These are phyloP conservation scores for Scaptomyza caliginosa DNA, from an alignment of 2,888 invertebrate species.

Conservation along the genomic window DNA sequence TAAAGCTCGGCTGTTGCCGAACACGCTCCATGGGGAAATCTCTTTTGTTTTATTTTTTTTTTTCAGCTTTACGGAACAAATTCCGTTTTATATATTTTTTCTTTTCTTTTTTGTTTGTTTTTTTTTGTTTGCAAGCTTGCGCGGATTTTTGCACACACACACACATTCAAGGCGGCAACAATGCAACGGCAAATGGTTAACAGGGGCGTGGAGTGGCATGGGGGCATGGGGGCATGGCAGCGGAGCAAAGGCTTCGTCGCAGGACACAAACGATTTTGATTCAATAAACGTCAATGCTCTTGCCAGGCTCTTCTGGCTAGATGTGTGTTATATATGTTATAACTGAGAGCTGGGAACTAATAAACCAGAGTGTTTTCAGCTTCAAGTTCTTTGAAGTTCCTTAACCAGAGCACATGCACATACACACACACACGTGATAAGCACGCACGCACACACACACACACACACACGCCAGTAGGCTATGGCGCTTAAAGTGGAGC, in stretches of 20 bases:
- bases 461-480: background rate
- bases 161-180: conserved; percentile 27
- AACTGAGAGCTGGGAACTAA: conserved; percentile 52
- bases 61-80: too few species aligned
- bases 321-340: conserved; percentile 24
- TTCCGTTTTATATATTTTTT: too few species aligned
- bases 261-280: conserved; percentile 66
- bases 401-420: conserved; percentile 5
- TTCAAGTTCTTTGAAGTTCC: conserved; percentile 42
- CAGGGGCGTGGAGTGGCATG: background rate
- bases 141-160: conserved; percentile 47
- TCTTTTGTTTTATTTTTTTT: conserved; percentile 56
- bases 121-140: conserved; percentile 25
- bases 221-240: background rate
- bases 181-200: conserved; percentile 42
- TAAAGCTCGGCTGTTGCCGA: conserved; percentile 62
- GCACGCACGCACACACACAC: background rate
- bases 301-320: conserved; percentile 22
- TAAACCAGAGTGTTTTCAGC: conserved; percentile 68
- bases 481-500: conserved; percentile 5
- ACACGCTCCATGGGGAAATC: conserved; percentile 71
- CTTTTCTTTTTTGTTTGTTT: conserved; percentile 10
- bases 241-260: conserved; percentile 33
- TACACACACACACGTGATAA: conserved; percentile 1
- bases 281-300: conserved; percentile 74